Evolutionary conservation across 2,888 invertebrate species (phyloP), one percentile per base, ranked within the genome.

Genomic region (Stenoptilia bipunctidactyla): DNA sequence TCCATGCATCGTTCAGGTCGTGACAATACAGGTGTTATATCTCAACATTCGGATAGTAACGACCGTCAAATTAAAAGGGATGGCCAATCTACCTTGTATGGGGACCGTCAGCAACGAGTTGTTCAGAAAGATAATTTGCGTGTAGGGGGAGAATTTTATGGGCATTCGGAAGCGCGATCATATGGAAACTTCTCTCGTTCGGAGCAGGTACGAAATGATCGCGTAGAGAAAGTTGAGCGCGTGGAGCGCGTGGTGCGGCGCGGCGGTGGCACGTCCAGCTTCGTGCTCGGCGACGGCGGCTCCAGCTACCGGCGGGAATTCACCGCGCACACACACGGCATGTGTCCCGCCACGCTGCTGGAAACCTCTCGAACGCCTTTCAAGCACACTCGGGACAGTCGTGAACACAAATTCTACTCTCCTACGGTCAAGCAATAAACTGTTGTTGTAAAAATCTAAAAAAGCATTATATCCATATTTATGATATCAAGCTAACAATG

Each of bases 321-420:
- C 58, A 87, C 89, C 12, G 87, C 90, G 0, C 86, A 89, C 46
- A 85, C 86, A 39, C 89, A 89, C 49, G 92, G 92, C 39, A 90
- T 92, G 1, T 95, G 94, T 67, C 93, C 93, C 0, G 94, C 93
- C 27, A 87, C 92, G 25, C 80, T 93, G 47, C 86, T 94, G 40
- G 91, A 93, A 57, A 86, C 89, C 30, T 89, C 91, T 41, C 86
- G 88, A 47, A 89, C 92, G 41, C 92, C 92, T 13, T 94, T 90
- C 72, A 92, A 92, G 68, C 93, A 94, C 58, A 93, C 93, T 15
- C 86, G 93, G 47, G 92, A 94, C 66, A 92, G 94, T 9, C 91
- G 90, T 51, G 90, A 92, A 59, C 94, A 94, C 70, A 93, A 92
- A 66, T 94, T 93, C 67, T 94, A 93, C 65, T 86, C 92, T 62